Conservation (phyloP, 2,113 vertebrate species). For the Sorex araneus region DNA sequence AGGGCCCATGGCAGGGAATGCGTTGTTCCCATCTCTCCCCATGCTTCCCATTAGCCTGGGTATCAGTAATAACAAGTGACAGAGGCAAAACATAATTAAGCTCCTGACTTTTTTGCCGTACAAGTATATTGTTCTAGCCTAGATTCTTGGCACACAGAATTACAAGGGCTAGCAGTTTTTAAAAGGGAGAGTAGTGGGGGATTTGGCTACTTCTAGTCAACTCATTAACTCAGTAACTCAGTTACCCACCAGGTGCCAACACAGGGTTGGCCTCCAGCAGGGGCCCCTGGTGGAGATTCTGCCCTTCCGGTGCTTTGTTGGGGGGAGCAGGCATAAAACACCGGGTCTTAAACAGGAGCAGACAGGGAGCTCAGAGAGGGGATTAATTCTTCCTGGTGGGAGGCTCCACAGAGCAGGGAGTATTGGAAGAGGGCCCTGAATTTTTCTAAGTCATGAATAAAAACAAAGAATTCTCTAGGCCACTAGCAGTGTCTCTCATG, state of each 20-base stretch:
- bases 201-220: not conserved
- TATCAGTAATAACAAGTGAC: not conserved
- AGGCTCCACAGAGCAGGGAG: slow-evolving; percentile 33
- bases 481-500: not conserved
- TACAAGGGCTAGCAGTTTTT: not conserved
- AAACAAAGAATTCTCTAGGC: not conserved
- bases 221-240: not conserved
- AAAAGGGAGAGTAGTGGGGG: no score
- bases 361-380: not conserved
- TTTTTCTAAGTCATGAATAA: slow-evolving; percentile 55
- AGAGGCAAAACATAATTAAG: not conserved
- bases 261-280: not conserved
- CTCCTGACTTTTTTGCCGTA: not conserved
- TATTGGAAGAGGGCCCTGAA: not conserved
- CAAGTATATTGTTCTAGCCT: not conserved
- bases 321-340: accelerated
- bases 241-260: not conserved
- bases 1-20: not conserved
- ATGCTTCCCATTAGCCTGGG: not conserved
- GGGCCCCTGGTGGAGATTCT: not conserved
- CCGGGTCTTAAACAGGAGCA: accelerated
- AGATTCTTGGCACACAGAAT: not conserved
- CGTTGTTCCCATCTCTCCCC: no score
- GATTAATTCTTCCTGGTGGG: not conserved
- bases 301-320: not conserved